Evolutionary conservation across 23 tunicate genomes (phyloP), one percentile per base, ranked within the genome.

Genomic region (Trididemnum miniatum): DNA sequence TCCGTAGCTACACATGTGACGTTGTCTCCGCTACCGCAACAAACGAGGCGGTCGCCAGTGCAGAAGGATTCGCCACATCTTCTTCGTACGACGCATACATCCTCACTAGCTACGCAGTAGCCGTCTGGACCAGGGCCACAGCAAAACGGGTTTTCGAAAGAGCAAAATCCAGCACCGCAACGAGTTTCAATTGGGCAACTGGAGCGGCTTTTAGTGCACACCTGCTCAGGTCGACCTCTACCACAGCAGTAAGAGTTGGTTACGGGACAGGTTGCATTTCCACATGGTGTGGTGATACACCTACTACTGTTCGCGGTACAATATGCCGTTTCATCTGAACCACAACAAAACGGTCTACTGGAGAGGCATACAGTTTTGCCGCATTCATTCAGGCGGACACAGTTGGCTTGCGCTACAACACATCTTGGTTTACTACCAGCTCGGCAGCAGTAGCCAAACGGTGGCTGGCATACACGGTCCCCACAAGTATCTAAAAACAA

Each of bases 81-180:
- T 5, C 15, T 73, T 39, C 79, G 27, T 2, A 59, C 30, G 7
- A 22, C 59, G 38, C 79, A 73, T 9, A 1, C 32, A 22, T 20
- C 31, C 1, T n/a, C 30, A 22, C 38, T 37, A 37, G 37, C 32
- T 3, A 34, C 38, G 79, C 79, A 73, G 59, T 73, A 73, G 5
- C 35, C 79, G 30, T 40, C 79, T 20, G 4, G 9, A 12, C 79
- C 79, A 24, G 28, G 9, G 2, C 79, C 79, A 26, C 79, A 73
- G 59, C 79, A 73, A 37, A 37, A 73, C 15, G 79, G 79, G 18
- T 15, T 2, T 2, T 2, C 5, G 3, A 28, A 26, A 38, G 59
- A 20, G 79, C 79, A 73, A 15, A 30, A 12, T 9, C 59, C 59
- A 73, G 9, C 38, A 20, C 79, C 79, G 31, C 79, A 73, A 20